Evolutionary conservation across 2,888 invertebrate genomes (phyloP).

Genomic region (Spilosoma lubricipeda): DNA sequence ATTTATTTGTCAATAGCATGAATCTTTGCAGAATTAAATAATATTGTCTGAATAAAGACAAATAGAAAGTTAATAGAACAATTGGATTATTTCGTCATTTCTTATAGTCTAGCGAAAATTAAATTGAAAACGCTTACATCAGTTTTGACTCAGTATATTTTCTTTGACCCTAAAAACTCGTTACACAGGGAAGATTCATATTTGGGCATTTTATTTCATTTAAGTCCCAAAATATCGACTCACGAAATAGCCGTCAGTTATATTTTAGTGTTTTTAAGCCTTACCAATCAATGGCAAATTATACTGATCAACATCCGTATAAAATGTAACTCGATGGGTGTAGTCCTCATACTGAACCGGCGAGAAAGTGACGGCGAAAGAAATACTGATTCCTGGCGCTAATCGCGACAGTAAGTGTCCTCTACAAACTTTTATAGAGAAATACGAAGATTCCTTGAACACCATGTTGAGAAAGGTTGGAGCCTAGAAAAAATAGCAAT

Average conservation of each 20-base stretch:
- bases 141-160: not conserved
- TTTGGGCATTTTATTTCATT: too few species aligned
- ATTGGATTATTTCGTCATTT: too few species aligned
- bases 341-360: constrained; percentile 87
- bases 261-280: constrained; percentile 14
- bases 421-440: constrained; percentile 79
- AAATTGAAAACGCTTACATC: not conserved
- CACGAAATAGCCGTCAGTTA: not conserved
- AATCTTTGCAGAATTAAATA: not conserved
- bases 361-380: constrained; percentile 87
- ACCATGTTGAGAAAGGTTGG: constrained; percentile 82
- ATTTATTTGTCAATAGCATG: not conserved
- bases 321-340: constrained; percentile 81
- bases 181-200: too few species aligned
- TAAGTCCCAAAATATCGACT: too few species aligned
- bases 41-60: too few species aligned
- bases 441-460: constrained; percentile 81
- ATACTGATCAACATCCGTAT: constrained; percentile 83
- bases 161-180: not conserved
- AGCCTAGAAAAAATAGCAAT: constrained; percentile 66
- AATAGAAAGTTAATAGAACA: too few species aligned
- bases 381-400: constrained; percentile 89
- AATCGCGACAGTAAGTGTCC: constrained; percentile 83
- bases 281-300: constrained; percentile 87
- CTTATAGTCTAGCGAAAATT: too few species aligned